These are phyloP conservation scores for Gadus macrocephalus DNA, from an alignment of 2,113 vertebrate species.

Conservation along the genomic window DNA sequence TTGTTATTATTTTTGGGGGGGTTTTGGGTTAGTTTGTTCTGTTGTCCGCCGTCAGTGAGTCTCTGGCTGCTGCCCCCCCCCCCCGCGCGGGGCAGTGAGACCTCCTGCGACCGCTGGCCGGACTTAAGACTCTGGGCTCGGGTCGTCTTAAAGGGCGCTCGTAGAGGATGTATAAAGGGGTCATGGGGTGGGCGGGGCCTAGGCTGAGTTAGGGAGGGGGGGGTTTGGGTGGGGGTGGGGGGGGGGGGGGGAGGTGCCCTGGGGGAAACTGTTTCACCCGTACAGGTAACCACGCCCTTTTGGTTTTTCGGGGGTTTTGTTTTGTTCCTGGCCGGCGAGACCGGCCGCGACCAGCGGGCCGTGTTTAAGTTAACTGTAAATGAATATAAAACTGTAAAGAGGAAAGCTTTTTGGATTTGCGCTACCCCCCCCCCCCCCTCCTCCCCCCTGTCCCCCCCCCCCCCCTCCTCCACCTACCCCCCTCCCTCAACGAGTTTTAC, in stretches of 20 bases:
- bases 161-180: too few relatives aligned
- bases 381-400: conserved; percentile 69
- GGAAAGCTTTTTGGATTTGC: conserved; percentile 45
- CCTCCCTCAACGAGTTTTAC: conserved; percentile 31
- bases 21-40: neutral
- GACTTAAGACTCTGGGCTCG: conserved; percentile 74
- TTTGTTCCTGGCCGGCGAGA: conserved; percentile 62
- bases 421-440: conserved; percentile 40
- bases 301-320: neutral
- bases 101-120: conserved; percentile 71
- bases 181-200: conserved; percentile 4
- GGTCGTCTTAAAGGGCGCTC: conserved; percentile 26
- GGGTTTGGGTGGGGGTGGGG: conserved; percentile 40
- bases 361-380: conserved; percentile 80
- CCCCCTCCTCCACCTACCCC: neutral
- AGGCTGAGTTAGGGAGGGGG: conserved; percentile 15
- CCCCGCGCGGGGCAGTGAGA: conserved; percentile 60
- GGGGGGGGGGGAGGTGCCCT: conserved; percentile 29
- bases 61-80: conserved; percentile 61
- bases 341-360: conserved; percentile 67
- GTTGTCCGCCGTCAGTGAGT: conserved; percentile 56
- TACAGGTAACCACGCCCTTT: conserved; percentile 50
- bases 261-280: conserved; percentile 54
- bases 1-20: neutral
- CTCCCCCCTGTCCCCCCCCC: conserved; percentile 18